These are phyloP conservation scores for Holothuria leucospilota DNA, from an alignment of 53 echinoderm and acorn worm species.

Conservation along the genomic window DNA sequence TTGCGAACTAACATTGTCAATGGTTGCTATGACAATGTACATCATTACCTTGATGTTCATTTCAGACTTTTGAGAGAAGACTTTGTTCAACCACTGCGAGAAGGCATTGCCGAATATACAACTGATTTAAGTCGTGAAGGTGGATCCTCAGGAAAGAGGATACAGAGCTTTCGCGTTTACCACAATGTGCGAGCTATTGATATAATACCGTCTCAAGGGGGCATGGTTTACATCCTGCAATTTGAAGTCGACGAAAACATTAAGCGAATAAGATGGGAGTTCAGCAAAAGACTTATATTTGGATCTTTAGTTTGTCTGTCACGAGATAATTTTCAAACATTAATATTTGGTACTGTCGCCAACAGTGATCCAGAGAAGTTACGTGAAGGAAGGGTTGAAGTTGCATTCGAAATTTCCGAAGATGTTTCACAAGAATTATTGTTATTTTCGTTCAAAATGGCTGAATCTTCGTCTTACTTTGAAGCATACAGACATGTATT, in stretches of 20 bases:
- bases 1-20: conserved; percentile 72
- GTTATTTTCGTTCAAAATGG: conserved; percentile 71
- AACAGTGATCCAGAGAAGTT: conserved; percentile 66
- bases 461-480: conserved; percentile 87
- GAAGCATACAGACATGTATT: conserved; percentile 92
- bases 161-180: conserved; percentile 48
- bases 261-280: conserved; percentile 66
- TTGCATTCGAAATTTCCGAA: conserved; percentile 46
- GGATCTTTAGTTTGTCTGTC: conserved; percentile 84
- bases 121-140: neutral
- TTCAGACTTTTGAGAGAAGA: conserved; percentile 87
- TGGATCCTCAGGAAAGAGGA: neutral
- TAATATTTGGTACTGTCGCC: conserved; percentile 74
- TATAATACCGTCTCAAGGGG: neutral
- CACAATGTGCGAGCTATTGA: conserved; percentile 46
- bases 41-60: conserved; percentile 92
- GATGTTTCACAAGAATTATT: conserved; percentile 11
- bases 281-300: conserved; percentile 77
- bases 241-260: conserved; percentile 57
- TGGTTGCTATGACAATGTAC: conserved; percentile 66
- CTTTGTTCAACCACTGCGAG: conserved; percentile 79
- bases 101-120: conserved; percentile 75
- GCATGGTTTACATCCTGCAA: conserved; percentile 40
- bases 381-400: conserved; percentile 51
- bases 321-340: conserved; percentile 66